Evolutionary conservation across 2,797 vertebrate genomes (phyloP), one percentile per base, ranked within the genome.

Genomic region (Borostomias antarcticus): DNA sequence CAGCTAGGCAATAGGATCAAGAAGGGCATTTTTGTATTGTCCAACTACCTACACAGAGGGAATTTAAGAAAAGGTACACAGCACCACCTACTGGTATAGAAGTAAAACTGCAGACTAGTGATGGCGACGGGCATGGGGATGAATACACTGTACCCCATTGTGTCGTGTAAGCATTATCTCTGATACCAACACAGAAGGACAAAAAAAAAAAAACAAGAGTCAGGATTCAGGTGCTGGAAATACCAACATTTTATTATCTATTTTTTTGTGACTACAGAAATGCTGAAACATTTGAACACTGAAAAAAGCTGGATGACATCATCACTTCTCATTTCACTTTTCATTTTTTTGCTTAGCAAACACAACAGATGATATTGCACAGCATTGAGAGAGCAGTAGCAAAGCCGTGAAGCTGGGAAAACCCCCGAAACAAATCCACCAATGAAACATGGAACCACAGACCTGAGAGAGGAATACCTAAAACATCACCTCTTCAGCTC

Each of bases 281-380:
- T 93, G 94, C 92, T 92, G 94, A 96, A 95, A 96, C 95, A 96
- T 95, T 92, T 93, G 92, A 97, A 97, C 95, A 96, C 94, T 95
- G 94, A 95, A 95, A 92, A 92, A 96, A 95, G 95, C 94, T 93
- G 93, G 94, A 95, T 96, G 95, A 95, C 93, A 93, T 95, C 93
- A 95, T 94, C 93, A 95, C 93, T 95, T 94, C 74, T 85, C 92
- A 93, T 89, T 88, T 73, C 82, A 63, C 60, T 68, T 56, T 82
- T 85, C 88, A 85, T 79, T 86, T 88, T 93, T 94, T 96, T 95
- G 91, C 93, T 95, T 95, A 95, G 94, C 95, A 96, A 96, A 96
- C 95, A 96, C 95, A 96, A 95, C 93, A 93, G 95, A 95, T 96
- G 95, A 95, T 96, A 96, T 97, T 97, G 95, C 94, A 97, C 94